Percentiles rank a stretch among this genome's conserved stretches.
phyloP scores from a whole-genome alignment of 2,888 invertebrate species.

The Napeogenes inachia region DNA sequence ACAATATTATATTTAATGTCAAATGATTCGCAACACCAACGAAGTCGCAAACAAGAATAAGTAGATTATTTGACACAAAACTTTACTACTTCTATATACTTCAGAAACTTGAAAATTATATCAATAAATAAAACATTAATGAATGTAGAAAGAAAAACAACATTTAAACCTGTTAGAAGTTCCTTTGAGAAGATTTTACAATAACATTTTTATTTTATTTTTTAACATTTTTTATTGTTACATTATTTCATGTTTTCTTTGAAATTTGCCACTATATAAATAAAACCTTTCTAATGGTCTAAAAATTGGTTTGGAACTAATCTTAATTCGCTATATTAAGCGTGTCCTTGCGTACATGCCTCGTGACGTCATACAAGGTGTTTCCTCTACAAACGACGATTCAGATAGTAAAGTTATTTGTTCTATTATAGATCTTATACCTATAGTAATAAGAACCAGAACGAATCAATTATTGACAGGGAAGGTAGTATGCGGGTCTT shows the following conservation, averaged over 20 bases:
- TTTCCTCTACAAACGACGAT: constrained; percentile 17
- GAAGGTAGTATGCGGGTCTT: constrained; percentile 26
- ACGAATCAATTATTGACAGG: background rate
- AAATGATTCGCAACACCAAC: too few relatives aligned
- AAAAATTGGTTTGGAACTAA: constrained; percentile 17
- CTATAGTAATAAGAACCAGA: constrained; percentile 3
- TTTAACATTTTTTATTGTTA: too few relatives aligned
- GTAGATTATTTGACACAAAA: too few relatives aligned
- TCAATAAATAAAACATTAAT: too few relatives aligned
- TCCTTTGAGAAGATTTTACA: too few relatives aligned
- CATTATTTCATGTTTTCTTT: background rate
- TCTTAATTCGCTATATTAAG: constrained; percentile 21
- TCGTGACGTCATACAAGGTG: constrained; percentile 26
- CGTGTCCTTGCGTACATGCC: constrained; percentile 20
- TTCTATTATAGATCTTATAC: background rate
- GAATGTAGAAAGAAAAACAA: too few relatives aligned
- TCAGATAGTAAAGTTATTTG: background rate
- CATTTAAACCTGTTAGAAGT: too few relatives aligned
- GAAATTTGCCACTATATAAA: constrained; percentile 13
- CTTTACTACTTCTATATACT: too few relatives aligned
- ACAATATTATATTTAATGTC: too few relatives aligned
- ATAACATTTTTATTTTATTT: too few relatives aligned
- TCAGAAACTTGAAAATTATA: too few relatives aligned
- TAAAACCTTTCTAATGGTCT: constrained; percentile 22
- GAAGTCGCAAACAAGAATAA: too few relatives aligned